Evolutionary conservation across 2,113 vertebrate species (phyloP).

Genomic region (Brachionichthys hirsutus): DNA sequence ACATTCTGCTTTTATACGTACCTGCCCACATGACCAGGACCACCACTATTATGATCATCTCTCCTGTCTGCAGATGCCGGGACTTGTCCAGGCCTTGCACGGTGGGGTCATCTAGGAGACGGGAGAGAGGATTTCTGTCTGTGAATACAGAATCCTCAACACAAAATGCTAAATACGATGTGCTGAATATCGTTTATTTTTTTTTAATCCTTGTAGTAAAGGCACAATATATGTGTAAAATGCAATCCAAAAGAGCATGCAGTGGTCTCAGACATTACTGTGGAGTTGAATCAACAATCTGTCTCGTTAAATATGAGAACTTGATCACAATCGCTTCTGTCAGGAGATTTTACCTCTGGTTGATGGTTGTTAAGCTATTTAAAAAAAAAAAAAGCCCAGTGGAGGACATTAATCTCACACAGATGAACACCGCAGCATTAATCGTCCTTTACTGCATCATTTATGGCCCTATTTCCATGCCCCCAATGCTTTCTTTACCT

Average conservation of each 20-base stretch:
- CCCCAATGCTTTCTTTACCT: slow-evolving; percentile 38
- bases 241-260: not conserved
- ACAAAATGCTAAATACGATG: not conserved
- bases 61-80: slow-evolving; percentile 92
- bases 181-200: no score
- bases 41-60: slow-evolving; percentile 95
- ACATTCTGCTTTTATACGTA: slow-evolving; percentile 59
- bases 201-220: no score
- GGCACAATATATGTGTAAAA: not conserved
- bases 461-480: slow-evolving; percentile 28
- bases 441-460: slow-evolving; percentile 63
- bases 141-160: not conserved
- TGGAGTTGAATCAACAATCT: no score
- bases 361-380: no score
- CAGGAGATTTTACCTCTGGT: no score
- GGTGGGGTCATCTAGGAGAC: slow-evolving; percentile 88
- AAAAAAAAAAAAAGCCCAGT: no score
- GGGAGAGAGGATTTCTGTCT: not conserved
- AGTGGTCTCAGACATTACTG: no score
- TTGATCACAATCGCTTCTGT: no score
- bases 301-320: no score
- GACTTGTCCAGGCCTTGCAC: slow-evolving; percentile 94
- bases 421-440: slow-evolving; percentile 39
- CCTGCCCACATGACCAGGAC: slow-evolving; percentile 99
- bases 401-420: slow-evolving; percentile 2